phyloP scores from a whole-genome alignment of 2,797 vertebrate genomes.

The Labroides dimidiatus region DNA sequence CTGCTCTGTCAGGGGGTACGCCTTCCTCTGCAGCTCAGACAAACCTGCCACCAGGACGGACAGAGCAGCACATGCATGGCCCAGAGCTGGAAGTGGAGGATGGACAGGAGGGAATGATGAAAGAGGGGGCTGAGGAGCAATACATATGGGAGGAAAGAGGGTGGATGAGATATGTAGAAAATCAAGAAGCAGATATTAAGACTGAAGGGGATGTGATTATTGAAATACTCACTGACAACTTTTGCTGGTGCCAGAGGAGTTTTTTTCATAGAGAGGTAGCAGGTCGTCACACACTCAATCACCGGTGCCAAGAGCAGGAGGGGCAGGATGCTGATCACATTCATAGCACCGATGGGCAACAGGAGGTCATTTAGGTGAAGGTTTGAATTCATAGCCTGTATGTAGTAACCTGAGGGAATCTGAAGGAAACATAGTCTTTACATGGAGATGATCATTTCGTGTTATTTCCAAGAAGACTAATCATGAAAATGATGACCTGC shows the following conservation, averaged over 20 bases:
- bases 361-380: conserved; percentile 84
- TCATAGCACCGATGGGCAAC: conserved; percentile 90
- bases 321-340: conserved; percentile 89
- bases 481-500: conserved; percentile 68
- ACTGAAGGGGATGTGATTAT: conserved; percentile 19
- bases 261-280: conserved; percentile 76
- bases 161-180: conserved; percentile 18
- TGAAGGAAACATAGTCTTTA: conserved; percentile 48
- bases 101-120: conserved; percentile 59
- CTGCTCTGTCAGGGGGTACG: conserved; percentile 87
- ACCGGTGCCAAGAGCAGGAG: conserved; percentile 88
- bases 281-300: conserved; percentile 85
- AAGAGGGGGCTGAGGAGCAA: conserved; percentile 58
- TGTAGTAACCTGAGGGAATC: conserved; percentile 94
- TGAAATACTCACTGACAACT: conserved; percentile 86
- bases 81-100: conserved; percentile 83
- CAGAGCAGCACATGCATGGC: conserved; percentile 86
- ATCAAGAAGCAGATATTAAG: conserved; percentile 17
- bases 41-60: conserved; percentile 89
- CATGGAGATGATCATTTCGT: neutral
- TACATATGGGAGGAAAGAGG: conserved; percentile 36
- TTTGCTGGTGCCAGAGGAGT: conserved; percentile 79
- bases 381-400: conserved; percentile 95
- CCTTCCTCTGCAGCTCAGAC: conserved; percentile 88
- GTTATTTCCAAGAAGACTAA: neutral